A percentile compares a stretch with the other conserved stretches of the same genome.
These are phyloP conservation scores for Brachionus angularis DNA, from an alignment of 1,140 invertebrate genomes.

Conservation along the genomic window DNA sequence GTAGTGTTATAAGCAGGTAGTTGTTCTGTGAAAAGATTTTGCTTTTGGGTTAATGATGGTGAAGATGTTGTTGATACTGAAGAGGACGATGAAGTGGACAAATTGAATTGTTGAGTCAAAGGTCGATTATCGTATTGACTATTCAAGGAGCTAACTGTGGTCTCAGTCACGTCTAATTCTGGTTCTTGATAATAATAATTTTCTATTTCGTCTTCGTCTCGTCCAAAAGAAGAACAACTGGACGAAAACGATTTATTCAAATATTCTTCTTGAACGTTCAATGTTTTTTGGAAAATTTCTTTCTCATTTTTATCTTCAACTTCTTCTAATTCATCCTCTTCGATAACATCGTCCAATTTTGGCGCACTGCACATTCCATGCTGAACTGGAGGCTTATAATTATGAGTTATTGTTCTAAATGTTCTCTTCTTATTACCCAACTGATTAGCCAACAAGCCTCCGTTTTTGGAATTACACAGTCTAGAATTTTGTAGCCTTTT, in stretches of 20 bases:
- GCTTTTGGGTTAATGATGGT: not conserved
- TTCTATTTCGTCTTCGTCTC: not conserved
- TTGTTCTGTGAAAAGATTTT: too few species aligned
- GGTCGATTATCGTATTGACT: constrained; percentile 27
- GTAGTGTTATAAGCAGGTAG: not conserved
- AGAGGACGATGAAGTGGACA: constrained; percentile 1
- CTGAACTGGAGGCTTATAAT: constrained; percentile 35
- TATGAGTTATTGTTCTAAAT: constrained; percentile 12
- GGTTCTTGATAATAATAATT: not conserved
- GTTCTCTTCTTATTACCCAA: not conserved
- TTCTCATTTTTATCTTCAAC: not conserved
- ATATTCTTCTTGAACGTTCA: too few species aligned
- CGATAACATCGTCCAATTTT: constrained; percentile 34
- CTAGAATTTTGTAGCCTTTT: constrained; percentile 25
- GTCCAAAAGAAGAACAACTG: too few species aligned
- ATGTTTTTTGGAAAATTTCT: too few species aligned
- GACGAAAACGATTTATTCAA: too few species aligned
- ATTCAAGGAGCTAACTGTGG: not conserved
- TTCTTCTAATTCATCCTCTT: constrained; percentile 36
- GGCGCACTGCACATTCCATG: constrained; percentile 40
- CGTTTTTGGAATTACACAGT: constrained; percentile 20
- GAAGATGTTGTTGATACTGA: not conserved
- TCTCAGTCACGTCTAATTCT: not conserved
- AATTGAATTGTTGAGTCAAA: not conserved
- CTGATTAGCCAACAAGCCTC: not conserved